Base-by-base conservation (phyloP, 1,140 invertebrate species). In the Chlorops oryzae region DNA sequence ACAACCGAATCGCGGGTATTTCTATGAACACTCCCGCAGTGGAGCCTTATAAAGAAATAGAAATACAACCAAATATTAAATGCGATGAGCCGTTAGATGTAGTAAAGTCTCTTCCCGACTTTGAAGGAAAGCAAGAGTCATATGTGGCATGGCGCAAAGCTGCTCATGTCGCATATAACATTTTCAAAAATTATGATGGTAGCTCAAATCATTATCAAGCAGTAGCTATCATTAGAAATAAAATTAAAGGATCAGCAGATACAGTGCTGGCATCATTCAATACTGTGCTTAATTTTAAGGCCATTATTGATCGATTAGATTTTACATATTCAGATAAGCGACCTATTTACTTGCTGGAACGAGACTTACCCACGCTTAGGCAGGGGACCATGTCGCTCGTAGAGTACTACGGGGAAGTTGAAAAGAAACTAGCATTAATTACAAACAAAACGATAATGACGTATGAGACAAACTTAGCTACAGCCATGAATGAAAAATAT, bases 81-180 rank as follows among this genome's bases (percentile, higher is more conserved):
- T n/a, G n/a, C n/a, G n/a, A n/a, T n/a, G n/a, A n/a, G n/a, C n/a
- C n/a, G n/a, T n/a, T n/a, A n/a, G n/a, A n/a, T n/a, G n/a, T n/a
- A n/a, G n/a, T n/a, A n/a, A n/a, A n/a, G n/a, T n/a, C n/a, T n/a
- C n/a, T n/a, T n/a, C n/a, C n/a, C n/a, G n/a, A n/a, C n/a, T n/a
- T n/a, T n/a, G n/a, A n/a, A n/a, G n/a, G n/a, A n/a, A n/a, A n/a
- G n/a, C n/a, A n/a, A n/a, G n/a, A n/a, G n/a, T n/a, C n/a, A 32
- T 57, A 57, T 34, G 45, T 57, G 17, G 55, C 54, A 10, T 59
- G 51, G 53, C 32, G 49, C n/a, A 50, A 58, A 22, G 47, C 58
- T 9, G 43, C 55, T 10, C 7, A 10, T 7, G 51, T 47, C 15
- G 32, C 47, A 22, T 46, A 47, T 39, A 17, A 55, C 15, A 17